A percentile compares a stretch with the other conserved stretches of the same genome.
Conservation (phyloP, 2,888 invertebrate species). For the Suillia variegata region DNA sequence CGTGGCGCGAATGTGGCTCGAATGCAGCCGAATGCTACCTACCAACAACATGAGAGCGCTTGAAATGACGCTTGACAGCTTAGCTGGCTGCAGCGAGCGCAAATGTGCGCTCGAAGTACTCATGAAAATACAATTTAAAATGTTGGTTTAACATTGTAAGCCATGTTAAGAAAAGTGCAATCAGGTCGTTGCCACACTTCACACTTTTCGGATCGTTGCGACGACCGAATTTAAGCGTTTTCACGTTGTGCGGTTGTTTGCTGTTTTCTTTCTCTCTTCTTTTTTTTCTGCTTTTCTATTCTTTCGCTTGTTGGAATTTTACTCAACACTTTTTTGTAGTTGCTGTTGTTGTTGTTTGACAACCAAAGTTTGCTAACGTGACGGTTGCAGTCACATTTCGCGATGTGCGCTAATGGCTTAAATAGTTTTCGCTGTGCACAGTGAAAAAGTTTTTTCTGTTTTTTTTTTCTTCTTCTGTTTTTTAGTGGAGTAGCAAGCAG, state of each 20-base stretch:
- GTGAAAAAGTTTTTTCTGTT: too few species aligned
- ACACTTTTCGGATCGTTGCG: not conserved
- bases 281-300: not conserved
- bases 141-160: too few species aligned
- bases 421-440: conserved; percentile 1
- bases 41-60: too few species aligned
- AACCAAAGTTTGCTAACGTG: conserved; percentile 1
- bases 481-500: not conserved
- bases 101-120: too few species aligned
- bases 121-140: too few species aligned
- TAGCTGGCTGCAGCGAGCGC: too few species aligned
- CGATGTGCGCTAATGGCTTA: conserved; percentile 9
- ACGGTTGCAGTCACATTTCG: not conserved
- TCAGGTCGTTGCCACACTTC: conserved; percentile 10
- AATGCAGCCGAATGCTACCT: too few species aligned
- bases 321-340: not conserved
- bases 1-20: too few species aligned
- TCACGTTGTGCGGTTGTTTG: not conserved
- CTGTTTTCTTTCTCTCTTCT: not conserved
- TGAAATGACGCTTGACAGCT: too few species aligned
- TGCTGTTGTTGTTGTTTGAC: not conserved
- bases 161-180: not conserved
- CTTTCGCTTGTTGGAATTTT: not conserved
- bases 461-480: too few species aligned
- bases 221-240: not conserved